These are phyloP conservation scores for Busseola fusca DNA, from an alignment of 2,888 invertebrate genomes.

Conservation along the genomic window DNA sequence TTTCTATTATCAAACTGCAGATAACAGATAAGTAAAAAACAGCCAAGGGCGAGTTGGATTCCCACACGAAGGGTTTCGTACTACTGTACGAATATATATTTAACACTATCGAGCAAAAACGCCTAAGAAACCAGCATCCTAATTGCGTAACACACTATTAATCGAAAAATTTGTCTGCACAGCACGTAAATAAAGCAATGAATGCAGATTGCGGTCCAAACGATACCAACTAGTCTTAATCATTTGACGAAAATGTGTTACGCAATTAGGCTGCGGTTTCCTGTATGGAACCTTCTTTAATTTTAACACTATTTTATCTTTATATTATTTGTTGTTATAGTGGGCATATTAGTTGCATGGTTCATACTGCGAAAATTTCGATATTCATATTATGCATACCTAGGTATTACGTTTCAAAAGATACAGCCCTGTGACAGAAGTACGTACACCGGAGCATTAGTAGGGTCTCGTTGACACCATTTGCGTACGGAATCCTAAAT, in stretches of 20 bases:
- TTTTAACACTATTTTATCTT: not conserved
- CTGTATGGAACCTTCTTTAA: not conserved
- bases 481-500: not conserved
- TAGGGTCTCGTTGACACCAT: not conserved
- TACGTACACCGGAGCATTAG: too few relatives aligned
- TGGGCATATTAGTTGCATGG: not conserved
- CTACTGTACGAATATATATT: not conserved
- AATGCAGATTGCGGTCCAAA: too few relatives aligned
- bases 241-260: too few relatives aligned
- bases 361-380: not conserved
- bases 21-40: conserved; percentile 10
- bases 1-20: conserved; percentile 25
- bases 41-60: not conserved
- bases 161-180: too few relatives aligned
- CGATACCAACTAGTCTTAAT: too few relatives aligned
- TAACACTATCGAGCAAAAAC: not conserved
- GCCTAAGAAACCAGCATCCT: not conserved
- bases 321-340: not conserved
- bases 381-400: not conserved
- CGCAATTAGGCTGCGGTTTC: too few relatives aligned
- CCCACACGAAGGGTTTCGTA: not conserved
- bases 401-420: not conserved
- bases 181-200: too few relatives aligned
- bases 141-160: too few relatives aligned
- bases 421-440: not conserved